Evolutionary conservation across 2,113 vertebrate genomes (phyloP).

Genomic region (Phrynocephalus versicolor): DNA sequence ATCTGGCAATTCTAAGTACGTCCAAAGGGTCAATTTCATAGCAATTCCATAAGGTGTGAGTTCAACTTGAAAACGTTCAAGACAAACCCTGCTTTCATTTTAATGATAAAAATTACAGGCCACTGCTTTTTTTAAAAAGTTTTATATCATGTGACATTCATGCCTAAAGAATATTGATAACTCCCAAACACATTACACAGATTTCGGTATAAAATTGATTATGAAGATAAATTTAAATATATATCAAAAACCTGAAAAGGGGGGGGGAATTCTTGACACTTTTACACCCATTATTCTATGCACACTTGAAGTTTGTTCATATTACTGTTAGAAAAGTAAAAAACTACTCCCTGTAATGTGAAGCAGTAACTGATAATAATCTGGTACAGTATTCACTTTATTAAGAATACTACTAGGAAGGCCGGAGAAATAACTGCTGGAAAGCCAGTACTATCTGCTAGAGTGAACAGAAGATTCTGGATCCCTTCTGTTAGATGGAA

Average conservation of each 20-base stretch:
- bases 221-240: not conserved
- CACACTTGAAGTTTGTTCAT: not conserved
- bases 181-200: not conserved
- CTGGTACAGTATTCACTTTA: conserved; percentile 2
- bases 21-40: conserved; percentile 71
- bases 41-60: conserved; percentile 54
- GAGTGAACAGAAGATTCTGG: not conserved
- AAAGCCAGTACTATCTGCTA: not conserved
- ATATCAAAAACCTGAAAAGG: not conserved
- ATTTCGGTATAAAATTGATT: no score
- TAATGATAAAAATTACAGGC: conserved; percentile 38
- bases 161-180: not conserved
- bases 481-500: no score
- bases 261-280: not conserved
- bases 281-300: not conserved
- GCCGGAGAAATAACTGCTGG: not conserved
- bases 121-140: conserved; percentile 38
- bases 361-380: not conserved
- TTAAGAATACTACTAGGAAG: not conserved
- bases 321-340: not conserved
- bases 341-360: not conserved
- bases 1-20: conserved; percentile 70
- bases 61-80: conserved; percentile 55
- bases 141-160: not conserved
- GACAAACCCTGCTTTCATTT: conserved; percentile 59